A percentile compares a stretch with the other conserved stretches of the same genome.
These are phyloP conservation scores for Ophion slaviceki DNA, from an alignment of 2,888 invertebrate genomes.

Conservation along the genomic window DNA sequence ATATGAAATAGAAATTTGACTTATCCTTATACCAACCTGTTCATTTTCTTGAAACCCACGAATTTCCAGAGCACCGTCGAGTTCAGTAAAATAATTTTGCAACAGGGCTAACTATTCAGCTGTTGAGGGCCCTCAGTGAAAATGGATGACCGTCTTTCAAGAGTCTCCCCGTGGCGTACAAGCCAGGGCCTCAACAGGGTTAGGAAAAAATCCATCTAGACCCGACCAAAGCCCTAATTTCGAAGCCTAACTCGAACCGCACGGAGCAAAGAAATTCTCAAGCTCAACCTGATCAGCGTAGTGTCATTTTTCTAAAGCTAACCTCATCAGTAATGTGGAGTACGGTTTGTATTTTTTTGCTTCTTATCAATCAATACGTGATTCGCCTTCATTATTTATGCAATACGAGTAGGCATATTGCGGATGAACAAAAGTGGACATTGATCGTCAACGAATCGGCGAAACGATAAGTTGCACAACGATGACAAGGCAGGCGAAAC, in stretches of 20 bases:
- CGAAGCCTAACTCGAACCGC: neutral
- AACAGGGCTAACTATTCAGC: too few relatives aligned
- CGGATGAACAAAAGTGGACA: conserved; percentile 35
- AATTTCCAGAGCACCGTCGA: too few relatives aligned
- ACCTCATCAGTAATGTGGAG: neutral
- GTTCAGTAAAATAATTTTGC: too few relatives aligned
- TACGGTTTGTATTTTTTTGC: neutral
- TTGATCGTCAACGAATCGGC: conserved; percentile 24
- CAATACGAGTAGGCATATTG: conserved; percentile 13
- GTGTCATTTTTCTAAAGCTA: neutral
- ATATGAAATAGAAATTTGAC: too few relatives aligned
- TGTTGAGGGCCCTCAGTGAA: too few relatives aligned
- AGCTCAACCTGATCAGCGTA: neutral
- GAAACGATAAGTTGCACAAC: conserved; percentile 54
- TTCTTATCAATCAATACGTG: conserved; percentile 8
- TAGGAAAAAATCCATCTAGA: too few relatives aligned
- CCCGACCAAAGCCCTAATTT: neutral
- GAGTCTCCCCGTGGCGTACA: too few relatives aligned
- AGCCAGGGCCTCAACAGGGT: too few relatives aligned
- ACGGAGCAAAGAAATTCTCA: neutral
- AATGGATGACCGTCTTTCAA: too few relatives aligned
- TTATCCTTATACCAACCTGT: too few relatives aligned
- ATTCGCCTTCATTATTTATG: conserved; percentile 5
- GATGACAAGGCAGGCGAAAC: conserved; percentile 24
- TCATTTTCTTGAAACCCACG: too few relatives aligned